Evolutionary conservation across 1,140 invertebrate genomes (phyloP), one percentile per base, ranked within the genome.

Genomic region (Brachionus asplanchnoidis): DNA sequence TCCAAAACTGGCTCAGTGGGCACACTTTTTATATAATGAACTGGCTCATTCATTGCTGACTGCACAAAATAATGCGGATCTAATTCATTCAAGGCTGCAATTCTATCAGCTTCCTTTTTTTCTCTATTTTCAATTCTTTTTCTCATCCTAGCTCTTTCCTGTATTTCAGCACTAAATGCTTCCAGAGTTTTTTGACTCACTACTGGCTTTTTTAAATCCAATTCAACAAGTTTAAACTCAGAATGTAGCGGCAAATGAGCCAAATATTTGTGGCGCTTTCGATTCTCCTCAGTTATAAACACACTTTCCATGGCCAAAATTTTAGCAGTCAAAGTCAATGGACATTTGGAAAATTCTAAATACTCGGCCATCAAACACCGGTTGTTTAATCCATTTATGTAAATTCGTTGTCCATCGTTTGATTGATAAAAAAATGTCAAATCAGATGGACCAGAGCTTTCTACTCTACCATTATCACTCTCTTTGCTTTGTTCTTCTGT

Each of bases 171-270:
- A 88, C 79, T 60, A 85, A 89, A 90, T 32, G 83, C 70, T 36
- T 86, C 86, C 3, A 90, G 85, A n/a, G 89, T 89, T 0, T 88
- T 92, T 65, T 92, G 86, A 9, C 93, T 93, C 0, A 97, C 91
- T 28, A 93, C 87, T 3, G 94, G 94, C 65, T 92, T 91, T 86
- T 92, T 90, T 9, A 97, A 89, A 84, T 94, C 92, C 46, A 98
- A 92, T 90, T 98, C 96, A 20, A 94, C 94, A 28, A 97, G 92
- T 87, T 95, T 94, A 90, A 97, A 96, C 85, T 94, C 93, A 87
- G 95, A 95, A 85, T 95, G 94, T 1, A 97, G 88, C 2, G 97
- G 96, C 85, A 98, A 91, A 90, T 98, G 96, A 82, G 93, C 93
- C 20, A 97, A 90, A 87, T 95, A 97, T 32, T 94, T 92, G 86